Evolutionary conservation across 2,797 vertebrate genomes (phyloP).

Genomic region (Chaetodon trifasciatus): DNA sequence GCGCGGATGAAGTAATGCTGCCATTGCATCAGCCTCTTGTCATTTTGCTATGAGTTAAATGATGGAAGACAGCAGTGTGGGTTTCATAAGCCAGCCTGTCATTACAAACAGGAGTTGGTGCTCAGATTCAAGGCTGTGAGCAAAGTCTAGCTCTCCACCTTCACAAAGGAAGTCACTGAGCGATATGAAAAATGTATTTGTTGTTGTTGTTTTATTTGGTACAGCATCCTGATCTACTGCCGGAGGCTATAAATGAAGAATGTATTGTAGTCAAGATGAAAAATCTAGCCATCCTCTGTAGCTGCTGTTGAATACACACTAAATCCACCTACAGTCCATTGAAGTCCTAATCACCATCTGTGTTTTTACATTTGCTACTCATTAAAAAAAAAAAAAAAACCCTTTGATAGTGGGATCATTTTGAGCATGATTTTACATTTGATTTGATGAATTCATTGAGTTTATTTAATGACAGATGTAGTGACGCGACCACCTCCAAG

Average conservation of each 20-base stretch:
- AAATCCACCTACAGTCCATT: constrained; percentile 25
- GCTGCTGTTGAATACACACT: constrained; percentile 14
- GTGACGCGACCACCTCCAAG: constrained; percentile 10
- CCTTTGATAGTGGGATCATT: constrained; percentile 20
- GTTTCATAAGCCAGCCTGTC: constrained; percentile 40
- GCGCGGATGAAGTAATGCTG: constrained; percentile 14
- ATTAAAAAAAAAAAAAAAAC: not conserved
- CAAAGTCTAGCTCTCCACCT: constrained; percentile 21
- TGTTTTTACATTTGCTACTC: constrained; percentile 11
- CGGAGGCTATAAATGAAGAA: constrained; percentile 8
- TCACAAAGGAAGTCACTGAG: constrained; percentile 14
- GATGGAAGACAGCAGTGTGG: constrained; percentile 24
- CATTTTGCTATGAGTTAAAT: constrained; percentile 15
- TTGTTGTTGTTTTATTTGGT: constrained; percentile 29
- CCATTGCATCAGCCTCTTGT: constrained; percentile 28
- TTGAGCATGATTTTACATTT: constrained; percentile 3
- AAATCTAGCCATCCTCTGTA: constrained; percentile 4
- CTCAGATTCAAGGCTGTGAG: constrained; percentile 18
- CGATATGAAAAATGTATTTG: constrained; percentile 32
- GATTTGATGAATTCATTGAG: constrained; percentile 7
- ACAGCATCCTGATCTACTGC: constrained; percentile 14
- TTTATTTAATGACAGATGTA: constrained; percentile 11
- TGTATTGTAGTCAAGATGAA: constrained; percentile 11
- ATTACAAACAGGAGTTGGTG: constrained; percentile 9
- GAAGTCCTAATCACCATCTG: constrained; percentile 33